These are phyloP conservation scores for Bos indicus DNA, from an alignment of 2,113 vertebrate genomes.

Conservation along the genomic window DNA sequence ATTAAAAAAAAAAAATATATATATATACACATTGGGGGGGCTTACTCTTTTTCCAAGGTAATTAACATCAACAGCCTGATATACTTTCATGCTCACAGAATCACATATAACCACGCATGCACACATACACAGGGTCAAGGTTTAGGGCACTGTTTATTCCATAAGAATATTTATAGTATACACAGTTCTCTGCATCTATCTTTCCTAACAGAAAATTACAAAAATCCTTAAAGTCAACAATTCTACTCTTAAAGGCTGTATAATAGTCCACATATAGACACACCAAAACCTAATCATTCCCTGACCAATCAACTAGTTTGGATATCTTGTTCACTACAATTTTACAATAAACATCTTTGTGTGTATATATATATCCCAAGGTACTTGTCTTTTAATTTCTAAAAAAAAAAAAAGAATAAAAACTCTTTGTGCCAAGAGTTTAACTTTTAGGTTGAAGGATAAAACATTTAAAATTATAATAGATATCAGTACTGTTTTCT, in stretches of 20 bases:
- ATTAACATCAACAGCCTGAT: not conserved
- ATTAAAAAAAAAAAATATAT: not conserved
- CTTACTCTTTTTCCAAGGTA: not conserved
- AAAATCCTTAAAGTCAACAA: not conserved
- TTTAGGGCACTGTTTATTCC: not conserved
- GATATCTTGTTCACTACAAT: not conserved
- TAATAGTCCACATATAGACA: not conserved
- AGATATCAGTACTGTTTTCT: not conserved
- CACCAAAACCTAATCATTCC: not conserved
- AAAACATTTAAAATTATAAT: not conserved
- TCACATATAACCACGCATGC: not conserved
- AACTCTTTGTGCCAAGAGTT: not conserved
- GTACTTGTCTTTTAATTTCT: not conserved
- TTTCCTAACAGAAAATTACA: constrained; percentile 4
- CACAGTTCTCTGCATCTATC: not conserved
- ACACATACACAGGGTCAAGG: not conserved
- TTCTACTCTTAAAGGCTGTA: not conserved
- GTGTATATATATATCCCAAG: not conserved
- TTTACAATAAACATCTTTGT: not conserved
- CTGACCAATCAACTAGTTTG: not conserved
- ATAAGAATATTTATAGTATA: not conserved
- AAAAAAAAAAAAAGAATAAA: not conserved
- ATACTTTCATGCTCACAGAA: not conserved
- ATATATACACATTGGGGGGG: not conserved
- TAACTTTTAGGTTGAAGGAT: not conserved